Conservation (phyloP, 1,140 invertebrate species). For the Papilio glaucus region DNA sequence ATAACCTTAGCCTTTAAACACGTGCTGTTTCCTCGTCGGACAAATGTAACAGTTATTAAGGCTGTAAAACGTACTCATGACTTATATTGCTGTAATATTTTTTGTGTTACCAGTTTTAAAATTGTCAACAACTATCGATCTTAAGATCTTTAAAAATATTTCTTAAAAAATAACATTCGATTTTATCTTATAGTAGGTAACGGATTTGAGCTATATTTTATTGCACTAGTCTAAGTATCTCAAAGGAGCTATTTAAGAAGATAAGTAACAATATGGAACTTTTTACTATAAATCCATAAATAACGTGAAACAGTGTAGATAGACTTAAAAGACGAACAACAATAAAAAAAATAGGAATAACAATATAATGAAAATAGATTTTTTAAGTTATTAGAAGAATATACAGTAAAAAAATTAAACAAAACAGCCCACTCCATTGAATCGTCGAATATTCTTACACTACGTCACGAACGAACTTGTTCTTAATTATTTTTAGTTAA, state of each 20-base stretch:
- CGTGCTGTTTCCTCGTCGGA: too few species aligned
- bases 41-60: conserved; percentile 40
- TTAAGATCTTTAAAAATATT: conserved; percentile 53
- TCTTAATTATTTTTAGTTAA: background rate
- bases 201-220: conserved; percentile 67
- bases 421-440: conserved; percentile 9
- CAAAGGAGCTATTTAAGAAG: conserved; percentile 26
- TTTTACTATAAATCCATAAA: background rate
- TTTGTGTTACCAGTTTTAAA: conserved; percentile 3
- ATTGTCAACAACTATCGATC: conserved; percentile 1
- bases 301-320: conserved; percentile 3
- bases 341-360: conserved; percentile 26
- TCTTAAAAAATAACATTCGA: conserved; percentile 52
- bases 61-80: background rate
- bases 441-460: background rate
- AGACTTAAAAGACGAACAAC: conserved; percentile 20
- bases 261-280: background rate
- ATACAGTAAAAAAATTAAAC: conserved; percentile 7
- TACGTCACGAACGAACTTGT: conserved; percentile 10
- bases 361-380: conserved; percentile 19
- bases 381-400: conserved; percentile 20
- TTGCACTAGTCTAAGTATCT: conserved; percentile 56
- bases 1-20: conserved; percentile 43
- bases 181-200: conserved; percentile 63
- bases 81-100: background rate